These are phyloP conservation scores for Platichthys stellatus DNA, from an alignment of 2,113 vertebrate genomes.

Conservation along the genomic window DNA sequence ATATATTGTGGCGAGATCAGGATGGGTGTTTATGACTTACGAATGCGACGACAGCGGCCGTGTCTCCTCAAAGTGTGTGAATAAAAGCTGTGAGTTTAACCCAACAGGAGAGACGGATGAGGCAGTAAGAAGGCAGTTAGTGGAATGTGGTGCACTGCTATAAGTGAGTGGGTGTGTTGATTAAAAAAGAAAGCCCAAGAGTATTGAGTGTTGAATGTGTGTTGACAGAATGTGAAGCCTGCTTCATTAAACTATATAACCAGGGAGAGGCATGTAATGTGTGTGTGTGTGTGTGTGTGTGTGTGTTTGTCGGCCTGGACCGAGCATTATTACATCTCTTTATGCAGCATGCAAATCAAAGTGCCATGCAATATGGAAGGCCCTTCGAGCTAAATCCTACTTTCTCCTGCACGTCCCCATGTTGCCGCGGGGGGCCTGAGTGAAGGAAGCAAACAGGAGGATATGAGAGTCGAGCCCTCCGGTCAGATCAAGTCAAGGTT, in stretches of 20 bases:
- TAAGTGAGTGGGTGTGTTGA: constrained; percentile 52
- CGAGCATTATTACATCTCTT: background rate
- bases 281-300: background rate
- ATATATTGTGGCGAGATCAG: background rate
- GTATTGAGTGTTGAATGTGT: constrained; percentile 34
- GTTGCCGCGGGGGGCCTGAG: constrained; percentile 12
- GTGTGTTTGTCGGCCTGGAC: background rate
- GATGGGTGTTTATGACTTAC: constrained; percentile 23
- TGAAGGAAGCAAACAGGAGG: constrained; percentile 24
- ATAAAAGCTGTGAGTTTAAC: constrained; percentile 35
- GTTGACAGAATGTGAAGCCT: constrained; percentile 34
- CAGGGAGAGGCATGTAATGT: constrained; percentile 23
- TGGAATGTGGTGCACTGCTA: constrained; percentile 31
- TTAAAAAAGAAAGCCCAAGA: constrained; percentile 48
- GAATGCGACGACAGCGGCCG: background rate
- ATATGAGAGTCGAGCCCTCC: constrained; percentile 20
- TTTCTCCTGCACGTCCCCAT: constrained; percentile 16
- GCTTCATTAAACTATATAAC: constrained; percentile 54
- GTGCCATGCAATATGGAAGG: constrained; percentile 26
- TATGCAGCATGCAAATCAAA: background rate
- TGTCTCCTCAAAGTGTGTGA: constrained; percentile 19
- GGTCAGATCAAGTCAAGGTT: constrained; percentile 37
- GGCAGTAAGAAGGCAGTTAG: constrained; percentile 20
- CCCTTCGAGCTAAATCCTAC: constrained; percentile 29
- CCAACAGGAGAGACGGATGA: constrained; percentile 25